These are phyloP conservation scores for Automeris io DNA, from an alignment of 2,888 invertebrate species.

Conservation along the genomic window DNA sequence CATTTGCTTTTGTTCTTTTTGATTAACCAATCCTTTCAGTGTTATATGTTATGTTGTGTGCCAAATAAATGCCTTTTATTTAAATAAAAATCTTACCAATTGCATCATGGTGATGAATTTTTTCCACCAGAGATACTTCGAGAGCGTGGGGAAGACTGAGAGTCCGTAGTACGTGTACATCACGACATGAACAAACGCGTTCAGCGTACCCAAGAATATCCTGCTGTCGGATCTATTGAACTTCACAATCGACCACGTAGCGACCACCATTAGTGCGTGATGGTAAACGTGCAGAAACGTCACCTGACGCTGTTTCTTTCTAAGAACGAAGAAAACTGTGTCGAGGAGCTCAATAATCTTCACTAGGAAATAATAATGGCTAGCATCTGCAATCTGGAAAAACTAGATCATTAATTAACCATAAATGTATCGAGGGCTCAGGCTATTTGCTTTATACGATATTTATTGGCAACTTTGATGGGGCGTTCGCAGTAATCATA, in stretches of 20 bases:
- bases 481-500: too few relatives aligned
- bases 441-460: too few relatives aligned
- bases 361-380: conserved; percentile 82
- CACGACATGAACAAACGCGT: conserved; percentile 84
- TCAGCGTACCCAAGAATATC: conserved; percentile 80
- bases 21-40: too few relatives aligned
- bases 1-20: too few relatives aligned
- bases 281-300: conserved; percentile 92
- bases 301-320: conserved; percentile 86
- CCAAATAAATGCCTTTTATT: not conserved
- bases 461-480: too few relatives aligned
- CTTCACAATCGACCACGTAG: conserved; percentile 83
- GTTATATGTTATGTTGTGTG: too few relatives aligned
- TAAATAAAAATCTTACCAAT: conserved; percentile 67
- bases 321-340: conserved; percentile 89
- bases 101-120: conserved; percentile 87
- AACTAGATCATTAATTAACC: not conserved
- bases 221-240: conserved; percentile 83
- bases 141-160: conserved; percentile 81
- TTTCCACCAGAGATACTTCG: conserved; percentile 89
- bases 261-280: conserved; percentile 83
- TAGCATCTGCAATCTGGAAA: conserved; percentile 30
- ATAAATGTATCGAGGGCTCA: not conserved
- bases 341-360: conserved; percentile 84
- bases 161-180: conserved; percentile 88